Evolutionary conservation across 2,888 invertebrate species (phyloP), one percentile per base, ranked within the genome.

Genomic region (Habrosyne pyritoides): DNA sequence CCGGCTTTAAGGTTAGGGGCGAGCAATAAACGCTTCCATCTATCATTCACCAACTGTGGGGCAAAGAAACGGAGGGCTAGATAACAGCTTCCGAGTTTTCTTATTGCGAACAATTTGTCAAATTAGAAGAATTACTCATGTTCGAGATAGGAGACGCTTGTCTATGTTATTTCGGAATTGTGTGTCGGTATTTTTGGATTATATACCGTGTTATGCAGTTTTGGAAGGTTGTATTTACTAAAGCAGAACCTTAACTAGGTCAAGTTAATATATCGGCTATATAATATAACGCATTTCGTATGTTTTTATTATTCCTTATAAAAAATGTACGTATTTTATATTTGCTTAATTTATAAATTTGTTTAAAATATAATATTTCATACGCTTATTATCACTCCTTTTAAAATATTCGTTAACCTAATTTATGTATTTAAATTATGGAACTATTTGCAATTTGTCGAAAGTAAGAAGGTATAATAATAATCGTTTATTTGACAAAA

Each of bases 41-140:
- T 56, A 69, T 72, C 66, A 71, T 53, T 52, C 54, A 53, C 48
- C 53, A 57, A 53, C 54, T 58, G 55, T 52, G 55, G 52, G 57
- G 53, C 57, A 61, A 55, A 60, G 48, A 46, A 26, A 57, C 50
- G 55, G 54, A 52, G 53, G 48, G 36, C 46, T 46, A 49, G 57
- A 64, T 67, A 67, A 66, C 61, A 59, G 56, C 52, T 55, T 58
- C 56, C 59, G 50, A 50, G 54, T 57, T 68, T 66, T 63, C 66
- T 62, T 67, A 63, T 59, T 67, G 64, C 63, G 24, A 68, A 63
- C 66, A 48, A 66, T 68, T 66, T 67, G 66, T 71, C 68, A 67
- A 67, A 69, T 59, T 60, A 51, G 52, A 55, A n/a, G 42, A 42
- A 42, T 42, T n/a, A n/a, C 42, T 42, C 42, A 42, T 42, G 42